These are phyloP conservation scores for Heliconius ismenius DNA, from an alignment of 2,888 invertebrate genomes.

Conservation along the genomic window DNA sequence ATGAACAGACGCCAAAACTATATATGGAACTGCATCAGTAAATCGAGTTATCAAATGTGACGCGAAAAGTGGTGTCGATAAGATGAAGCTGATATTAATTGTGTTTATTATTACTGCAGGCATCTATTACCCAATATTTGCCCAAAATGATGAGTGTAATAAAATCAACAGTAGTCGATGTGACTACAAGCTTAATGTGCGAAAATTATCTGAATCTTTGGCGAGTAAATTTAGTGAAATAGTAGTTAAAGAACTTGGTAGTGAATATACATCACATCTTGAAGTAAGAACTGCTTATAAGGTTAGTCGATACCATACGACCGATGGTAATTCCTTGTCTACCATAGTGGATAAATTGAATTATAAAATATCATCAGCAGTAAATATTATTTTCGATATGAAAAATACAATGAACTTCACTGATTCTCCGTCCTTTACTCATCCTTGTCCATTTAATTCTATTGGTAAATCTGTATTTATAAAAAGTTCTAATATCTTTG, in stretches of 20 bases:
- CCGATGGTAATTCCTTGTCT: slow-evolving; percentile 62
- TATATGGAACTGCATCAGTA: slow-evolving; percentile 33
- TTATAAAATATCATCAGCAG: slow-evolving; percentile 69
- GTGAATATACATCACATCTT: slow-evolving; percentile 69
- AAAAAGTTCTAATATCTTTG: slow-evolving; percentile 63
- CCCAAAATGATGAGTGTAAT: slow-evolving; percentile 70
- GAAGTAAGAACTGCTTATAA: slow-evolving; percentile 70
- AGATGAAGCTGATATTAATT: slow-evolving; percentile 71
- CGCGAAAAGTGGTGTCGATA: slow-evolving; percentile 56
- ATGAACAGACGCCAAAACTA: slow-evolving; percentile 31
- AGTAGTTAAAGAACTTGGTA: slow-evolving; percentile 70
- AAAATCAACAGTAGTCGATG: slow-evolving; percentile 63
- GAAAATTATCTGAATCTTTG: slow-evolving; percentile 63
- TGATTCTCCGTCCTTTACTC: slow-evolving; percentile 74
- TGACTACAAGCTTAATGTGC: slow-evolving; percentile 69
- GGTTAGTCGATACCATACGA: slow-evolving; percentile 63
- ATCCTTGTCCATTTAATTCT: slow-evolving; percentile 77
- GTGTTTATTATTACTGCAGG: slow-evolving; percentile 62
- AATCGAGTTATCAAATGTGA: slow-evolving; percentile 40
- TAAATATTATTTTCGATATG: slow-evolving; percentile 70
- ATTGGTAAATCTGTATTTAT: slow-evolving; percentile 75
- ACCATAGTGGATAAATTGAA: slow-evolving; percentile 68
- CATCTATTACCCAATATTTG: slow-evolving; percentile 55
- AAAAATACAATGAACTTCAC: slow-evolving; percentile 64
- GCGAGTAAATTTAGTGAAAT: slow-evolving; percentile 69